Evolutionary conservation across 1,140 invertebrate species (phyloP).

Genomic region (Lepidurus couesii): DNA sequence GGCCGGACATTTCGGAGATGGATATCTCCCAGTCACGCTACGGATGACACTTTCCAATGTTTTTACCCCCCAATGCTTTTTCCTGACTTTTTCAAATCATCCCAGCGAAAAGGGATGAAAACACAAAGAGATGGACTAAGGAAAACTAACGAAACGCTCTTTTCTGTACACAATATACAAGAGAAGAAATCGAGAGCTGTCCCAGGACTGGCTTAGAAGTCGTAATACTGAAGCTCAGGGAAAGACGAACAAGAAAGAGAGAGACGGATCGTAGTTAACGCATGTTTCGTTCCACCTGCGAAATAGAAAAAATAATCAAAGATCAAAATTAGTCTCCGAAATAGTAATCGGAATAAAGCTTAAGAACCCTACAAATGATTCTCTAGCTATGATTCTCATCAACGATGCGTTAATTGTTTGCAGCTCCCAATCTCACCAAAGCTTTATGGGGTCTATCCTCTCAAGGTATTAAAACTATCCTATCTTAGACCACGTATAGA

Average conservation of each 20-base stretch:
- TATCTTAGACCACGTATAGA: no score
- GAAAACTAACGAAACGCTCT: neutral
- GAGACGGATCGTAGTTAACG: neutral
- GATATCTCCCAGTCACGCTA: conserved; percentile 15
- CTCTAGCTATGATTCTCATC: no score
- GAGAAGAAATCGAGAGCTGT: neutral
- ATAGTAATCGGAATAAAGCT: no score
- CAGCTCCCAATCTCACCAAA: no score
- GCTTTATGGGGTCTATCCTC: no score
- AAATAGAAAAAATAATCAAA: no score
- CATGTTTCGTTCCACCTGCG: no score
- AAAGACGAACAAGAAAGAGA: neutral
- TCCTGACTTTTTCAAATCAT: neutral
- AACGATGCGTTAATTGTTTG: no score
- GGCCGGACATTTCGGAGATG: conserved; percentile 1
- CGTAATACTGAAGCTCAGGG: neutral
- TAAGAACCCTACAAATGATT: no score
- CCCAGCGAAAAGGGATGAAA: neutral
- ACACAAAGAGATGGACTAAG: neutral
- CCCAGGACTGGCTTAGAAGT: neutral
- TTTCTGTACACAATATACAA: neutral
- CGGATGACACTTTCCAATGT: conserved; percentile 17
- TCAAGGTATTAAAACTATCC: no score
- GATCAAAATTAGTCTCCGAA: no score
- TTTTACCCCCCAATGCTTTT: neutral